Evolutionary conservation across 1,140 invertebrate species (phyloP).

Genomic region (Drosophila saltans): DNA sequence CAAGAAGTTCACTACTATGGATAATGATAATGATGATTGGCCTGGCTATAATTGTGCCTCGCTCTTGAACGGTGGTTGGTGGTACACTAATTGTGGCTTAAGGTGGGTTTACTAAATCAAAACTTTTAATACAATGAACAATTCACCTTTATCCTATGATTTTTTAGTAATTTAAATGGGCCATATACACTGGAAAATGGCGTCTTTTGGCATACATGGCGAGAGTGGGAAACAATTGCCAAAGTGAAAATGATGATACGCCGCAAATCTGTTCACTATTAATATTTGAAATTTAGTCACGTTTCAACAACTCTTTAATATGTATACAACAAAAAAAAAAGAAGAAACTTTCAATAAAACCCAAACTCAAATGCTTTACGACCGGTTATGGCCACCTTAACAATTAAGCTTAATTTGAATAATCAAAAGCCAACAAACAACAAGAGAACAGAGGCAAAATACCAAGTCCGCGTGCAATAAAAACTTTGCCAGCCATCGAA

Average conservation of each 20-base stretch:
- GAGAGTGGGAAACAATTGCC: not conserved
- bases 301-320: not conserved
- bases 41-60: not conserved
- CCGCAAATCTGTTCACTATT: not conserved
- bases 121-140: too few relatives aligned
- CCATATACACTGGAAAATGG: not conserved
- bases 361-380: not conserved
- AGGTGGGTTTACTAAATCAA: not conserved
- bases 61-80: not conserved
- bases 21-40: not conserved
- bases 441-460: constrained; percentile 31
- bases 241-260: not conserved
- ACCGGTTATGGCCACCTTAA: constrained; percentile 57
- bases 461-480: constrained; percentile 61
- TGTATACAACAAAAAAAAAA: not conserved
- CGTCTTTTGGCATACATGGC: not conserved
- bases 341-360: not conserved
- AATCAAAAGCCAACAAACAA: constrained; percentile 78
- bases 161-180: not conserved
- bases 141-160: too few relatives aligned
- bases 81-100: not conserved
- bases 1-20: not conserved
- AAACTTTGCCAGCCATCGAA: constrained; percentile 74
- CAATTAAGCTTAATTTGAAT: constrained; percentile 79
- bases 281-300: not conserved